Evolutionary conservation across 2,797 vertebrate species (phyloP).

Genomic region (Gymnoscopelus braueri): DNA sequence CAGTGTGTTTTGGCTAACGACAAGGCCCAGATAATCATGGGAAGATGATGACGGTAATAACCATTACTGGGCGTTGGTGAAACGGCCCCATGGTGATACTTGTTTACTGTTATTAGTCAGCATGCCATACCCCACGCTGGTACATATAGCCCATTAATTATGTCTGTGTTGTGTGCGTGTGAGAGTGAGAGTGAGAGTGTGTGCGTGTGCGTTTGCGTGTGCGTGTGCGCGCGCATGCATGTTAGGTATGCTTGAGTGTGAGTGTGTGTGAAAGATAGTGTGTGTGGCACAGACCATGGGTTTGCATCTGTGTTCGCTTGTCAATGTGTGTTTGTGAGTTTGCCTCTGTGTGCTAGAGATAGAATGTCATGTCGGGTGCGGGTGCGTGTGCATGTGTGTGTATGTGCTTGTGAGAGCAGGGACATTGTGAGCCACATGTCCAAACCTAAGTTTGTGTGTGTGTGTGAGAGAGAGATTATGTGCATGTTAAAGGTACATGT

Average conservation of each 20-base stretch:
- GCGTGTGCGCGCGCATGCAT: neutral
- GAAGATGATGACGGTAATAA: conserved; percentile 75
- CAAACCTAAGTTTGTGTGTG: neutral
- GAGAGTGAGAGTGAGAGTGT: neutral
- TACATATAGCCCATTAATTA: conserved; percentile 60
- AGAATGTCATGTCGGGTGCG: too few species aligned
- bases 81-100: conserved; percentile 67
- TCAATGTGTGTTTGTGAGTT: neutral
- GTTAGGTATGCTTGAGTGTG: conserved; percentile 5
- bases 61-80: conserved; percentile 65
- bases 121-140: conserved; percentile 41
- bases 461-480: neutral
- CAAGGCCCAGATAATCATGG: conserved; percentile 65
- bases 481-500: too few species aligned
- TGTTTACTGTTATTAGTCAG: conserved; percentile 79
- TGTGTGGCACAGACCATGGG: too few species aligned
- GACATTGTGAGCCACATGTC: too few species aligned
- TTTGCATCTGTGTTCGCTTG: neutral
- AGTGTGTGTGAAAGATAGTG: neutral
- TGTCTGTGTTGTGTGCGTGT: conserved; percentile 23
- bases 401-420: too few species aligned
- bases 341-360: neutral
- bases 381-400: too few species aligned
- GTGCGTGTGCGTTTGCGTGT: neutral
- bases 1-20: conserved; percentile 41